Conservation (phyloP, 2,797 vertebrate species). For the Rhincodon typus region DNA sequence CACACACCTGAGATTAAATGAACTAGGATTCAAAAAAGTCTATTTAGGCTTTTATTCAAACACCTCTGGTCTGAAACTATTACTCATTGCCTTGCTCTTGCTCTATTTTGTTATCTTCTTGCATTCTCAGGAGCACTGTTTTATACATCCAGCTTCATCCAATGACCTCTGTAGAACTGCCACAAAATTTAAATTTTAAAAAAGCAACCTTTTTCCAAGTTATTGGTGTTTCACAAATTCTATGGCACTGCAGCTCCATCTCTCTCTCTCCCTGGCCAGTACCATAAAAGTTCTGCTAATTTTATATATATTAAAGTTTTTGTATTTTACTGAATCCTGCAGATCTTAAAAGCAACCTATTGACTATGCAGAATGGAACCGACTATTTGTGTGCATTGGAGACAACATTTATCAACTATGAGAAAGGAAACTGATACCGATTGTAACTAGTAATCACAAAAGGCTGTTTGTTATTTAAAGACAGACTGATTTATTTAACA, state of each 20-base stretch:
- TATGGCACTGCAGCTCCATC: not conserved
- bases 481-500: not conserved
- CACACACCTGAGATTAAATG: no score
- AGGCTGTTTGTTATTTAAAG: not conserved
- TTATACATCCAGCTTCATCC: no score
- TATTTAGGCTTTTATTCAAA: no score
- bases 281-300: not conserved
- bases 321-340: not conserved
- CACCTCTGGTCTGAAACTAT: no score
- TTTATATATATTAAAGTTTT: not conserved
- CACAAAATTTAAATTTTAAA: no score
- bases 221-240: no score
- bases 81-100: no score
- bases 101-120: no score
- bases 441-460: not conserved
- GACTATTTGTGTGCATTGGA: not conserved
- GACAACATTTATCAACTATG: not conserved
- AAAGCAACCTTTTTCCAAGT: no score
- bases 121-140: no score
- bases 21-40: no score
- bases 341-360: not conserved
- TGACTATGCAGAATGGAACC: not conserved
- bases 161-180: no score
- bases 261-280: not conserved
- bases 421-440: not conserved